Evolutionary conservation across 2,113 vertebrate species (phyloP), one percentile per base, ranked within the genome.

Genomic region (Quiscalus mexicanus): DNA sequence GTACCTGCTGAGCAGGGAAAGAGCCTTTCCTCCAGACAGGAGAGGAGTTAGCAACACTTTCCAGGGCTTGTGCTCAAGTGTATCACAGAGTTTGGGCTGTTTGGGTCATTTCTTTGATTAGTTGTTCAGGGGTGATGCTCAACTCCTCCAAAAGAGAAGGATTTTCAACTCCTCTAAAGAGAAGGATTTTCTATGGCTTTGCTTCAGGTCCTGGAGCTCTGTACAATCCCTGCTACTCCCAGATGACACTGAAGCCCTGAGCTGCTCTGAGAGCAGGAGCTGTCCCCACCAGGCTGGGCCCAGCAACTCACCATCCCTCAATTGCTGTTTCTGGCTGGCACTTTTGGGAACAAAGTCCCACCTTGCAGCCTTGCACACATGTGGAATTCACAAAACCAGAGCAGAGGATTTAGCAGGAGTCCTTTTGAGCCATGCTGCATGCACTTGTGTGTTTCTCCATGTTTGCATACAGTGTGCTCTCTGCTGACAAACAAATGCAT

Each of bases 251-350:
- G 35, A 79, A 33, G 4, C 28, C 37, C 42, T 2, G 0, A 11
- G 22, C 2, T 47, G 41, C 15, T 56, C 35, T 56, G 59, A 60
- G 55, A 47, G 44, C 47, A 30, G 73, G 10, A 4, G 2, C 22
- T 52, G 49, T 23, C 27, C 15, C 6, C 35, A n/a, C 25, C 52
- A 33, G 9, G 3, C 62, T n/a, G 69, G 31, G 11, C 9, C 71
- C 78, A 47, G 45, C 71, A 69, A 4, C 56, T 64, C 88, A 47
- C 10, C 86, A 50, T 33, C 41, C 37, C 12, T 47, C 28, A 3
- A 12, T 5, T 0, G 0, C 30, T 17, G 5, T 58, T 58, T 58
- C 33, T 73, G 9, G 30, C 62, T 33, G 67, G 53, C 23, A 4
- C 47, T 63, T 80, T 4, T 17, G 47, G 64, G 41, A 62, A 3